Base-by-base conservation (phyloP, 1,140 invertebrate genomes). In the Rhagoletis pomonella region DNA sequence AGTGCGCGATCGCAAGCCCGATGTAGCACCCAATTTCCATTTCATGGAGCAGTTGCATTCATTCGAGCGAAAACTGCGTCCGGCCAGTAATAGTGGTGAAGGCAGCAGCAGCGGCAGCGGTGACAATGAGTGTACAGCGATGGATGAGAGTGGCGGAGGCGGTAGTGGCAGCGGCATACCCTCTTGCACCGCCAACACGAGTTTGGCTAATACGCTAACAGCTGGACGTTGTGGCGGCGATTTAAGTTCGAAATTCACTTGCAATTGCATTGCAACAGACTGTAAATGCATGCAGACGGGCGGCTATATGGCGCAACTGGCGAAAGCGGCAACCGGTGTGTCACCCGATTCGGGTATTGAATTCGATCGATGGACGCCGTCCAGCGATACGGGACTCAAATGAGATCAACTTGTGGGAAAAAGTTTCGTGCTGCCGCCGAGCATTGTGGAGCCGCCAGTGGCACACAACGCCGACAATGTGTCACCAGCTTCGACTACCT, bases 11-110 rank as follows among this genome's bases (percentile, higher is more conserved):
- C 96, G 97, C 91, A 99, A 99, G 94, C 96, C 97, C 60, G 98
- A 98, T 94, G 97, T 99, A 88, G 97, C 97, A 87, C 98, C 97
- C 85, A 99, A 99, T 94, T 99, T 99, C 93, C 98, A 99, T 94
- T 99, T 99, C 93, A 99, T 99, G 98, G 96, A 98, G 55, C 98
- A 99, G 93, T 94, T 99, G 89, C 95, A 98, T 91, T 97, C 97
- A 90, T 98, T 98, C 93, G 98, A 99, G 94, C 94, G 95, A 42
- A 96, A 97, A 93, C 94, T 97, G 81, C 95, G 95, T 9, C 64
- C 89, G 1, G 90, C 91, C 6, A 91, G 91, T 90, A 29, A 29
- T 29, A 29, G 29, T 29, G 29, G 29, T 29, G 29, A 29, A 29
- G 65, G 86, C 88, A 77, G 88, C 91, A 29, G 85, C 87, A 60